These are phyloP conservation scores for Pterocles gutturalis DNA, from an alignment of 2,113 vertebrate genomes.

Conservation along the genomic window DNA sequence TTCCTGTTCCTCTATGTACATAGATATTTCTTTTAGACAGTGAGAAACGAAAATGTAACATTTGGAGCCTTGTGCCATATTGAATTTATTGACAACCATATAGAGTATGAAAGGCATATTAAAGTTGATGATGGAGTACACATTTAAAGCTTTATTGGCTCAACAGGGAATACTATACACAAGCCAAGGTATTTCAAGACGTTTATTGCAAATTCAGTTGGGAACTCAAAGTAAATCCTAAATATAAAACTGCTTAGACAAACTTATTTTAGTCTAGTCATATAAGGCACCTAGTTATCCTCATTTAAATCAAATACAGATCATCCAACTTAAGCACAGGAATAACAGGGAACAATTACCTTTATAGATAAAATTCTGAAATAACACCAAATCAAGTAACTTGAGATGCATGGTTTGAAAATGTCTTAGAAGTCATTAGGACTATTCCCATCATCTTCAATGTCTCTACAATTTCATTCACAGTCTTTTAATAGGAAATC, in stretches of 20 bases:
- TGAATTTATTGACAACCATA: background rate
- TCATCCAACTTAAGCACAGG: background rate
- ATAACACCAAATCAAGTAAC: background rate
- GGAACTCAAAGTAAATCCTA: background rate
- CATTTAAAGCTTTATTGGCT: background rate
- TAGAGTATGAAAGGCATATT: background rate
- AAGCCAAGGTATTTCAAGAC: background rate
- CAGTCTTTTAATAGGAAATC: background rate
- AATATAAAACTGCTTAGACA: background rate
- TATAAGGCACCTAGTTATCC: background rate
- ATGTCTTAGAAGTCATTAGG: background rate
- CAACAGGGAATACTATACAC: background rate
- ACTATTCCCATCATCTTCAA: background rate
- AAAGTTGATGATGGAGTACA: background rate
- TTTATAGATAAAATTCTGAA: background rate
- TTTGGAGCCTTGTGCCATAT: background rate
- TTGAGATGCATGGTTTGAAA: background rate
- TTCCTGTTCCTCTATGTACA: background rate
- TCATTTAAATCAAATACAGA: background rate
- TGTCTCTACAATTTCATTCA: background rate
- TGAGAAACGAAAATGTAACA: background rate
- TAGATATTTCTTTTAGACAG: background rate
- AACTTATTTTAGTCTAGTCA: background rate
- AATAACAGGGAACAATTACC: background rate
- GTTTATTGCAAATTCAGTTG: background rate